Base-by-base conservation (phyloP, 2,797 vertebrate species). In the Pygocentrus nattereri region DNA sequence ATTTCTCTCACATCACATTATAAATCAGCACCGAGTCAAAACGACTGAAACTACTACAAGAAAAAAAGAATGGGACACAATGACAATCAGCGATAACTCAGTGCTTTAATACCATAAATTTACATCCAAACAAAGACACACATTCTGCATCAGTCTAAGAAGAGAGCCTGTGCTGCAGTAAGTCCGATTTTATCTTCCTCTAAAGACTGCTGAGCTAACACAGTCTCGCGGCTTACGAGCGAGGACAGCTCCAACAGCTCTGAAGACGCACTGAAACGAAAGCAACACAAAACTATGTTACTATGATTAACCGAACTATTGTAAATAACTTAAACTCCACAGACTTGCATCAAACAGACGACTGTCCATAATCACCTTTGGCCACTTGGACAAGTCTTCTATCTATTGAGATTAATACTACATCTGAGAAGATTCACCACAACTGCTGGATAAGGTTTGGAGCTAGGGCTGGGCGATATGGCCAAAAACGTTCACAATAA, bases 191-290 rank as follows among this genome's bases (percentile, higher is more conserved):
- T 69, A 13, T 91, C 87, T 77, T 95, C 94, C 76, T 94, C 94
- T 44, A 80, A 13, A 10, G 84, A 81, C 83, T 91, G 93, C 79
- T 93, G 91, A 38, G 88, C 80, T 10, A 90, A 83, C 76, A 93
- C 83, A 0, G 91, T 92, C 79, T 97, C 95, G 71, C 91, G 93
- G 84, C 89, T 94, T 6, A 91, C 91, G 84, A 95, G 83, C 0
- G 89, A 94, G 0, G 94, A 94, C 74, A 98, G 87, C 80, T 96
- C 93, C 88, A 91, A 82, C 50, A 96, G 90, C 30, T 95, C 88
- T 2, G 84, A 88, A 83, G 94, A 92, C 16, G 81, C 80, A 83
- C 96, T 97, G 77, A 73, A 59, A 72, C 79, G 31, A 50, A 41
- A 44, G 68, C 78, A 75, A 74, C 61, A 76, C 30, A 65, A 21